These are phyloP conservation scores for Pandemis cinnamomeana DNA, from an alignment of 2,888 invertebrate species.

Conservation along the genomic window DNA sequence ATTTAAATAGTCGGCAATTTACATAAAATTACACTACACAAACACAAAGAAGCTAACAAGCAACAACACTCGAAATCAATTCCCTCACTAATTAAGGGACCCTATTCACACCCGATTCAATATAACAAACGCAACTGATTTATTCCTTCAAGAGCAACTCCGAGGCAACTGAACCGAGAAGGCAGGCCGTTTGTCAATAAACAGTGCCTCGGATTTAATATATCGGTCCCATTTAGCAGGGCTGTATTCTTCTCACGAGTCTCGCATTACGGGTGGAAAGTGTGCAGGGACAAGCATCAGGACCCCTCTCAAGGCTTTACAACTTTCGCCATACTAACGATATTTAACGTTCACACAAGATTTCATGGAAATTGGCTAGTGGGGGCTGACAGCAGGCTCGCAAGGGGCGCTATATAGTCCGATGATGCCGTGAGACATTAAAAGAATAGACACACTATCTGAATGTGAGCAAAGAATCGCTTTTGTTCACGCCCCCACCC, in stretches of 20 bases:
- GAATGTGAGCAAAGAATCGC: too few species aligned
- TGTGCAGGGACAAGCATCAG: slow-evolving; percentile 53
- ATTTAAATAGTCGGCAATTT: not conserved
- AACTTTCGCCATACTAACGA: slow-evolving; percentile 51
- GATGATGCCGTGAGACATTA: too few species aligned
- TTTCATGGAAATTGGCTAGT: slow-evolving; percentile 28
- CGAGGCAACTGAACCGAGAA: slow-evolving; percentile 37
- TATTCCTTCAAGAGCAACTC: slow-evolving; percentile 38
- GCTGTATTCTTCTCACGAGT: slow-evolving; percentile 67
- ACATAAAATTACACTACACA: slow-evolving; percentile 1
- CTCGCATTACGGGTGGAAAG: slow-evolving; percentile 57
- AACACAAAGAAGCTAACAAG: slow-evolving; percentile 7
- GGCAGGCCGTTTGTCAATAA: slow-evolving; percentile 50
- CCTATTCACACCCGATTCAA: slow-evolving; percentile 36
- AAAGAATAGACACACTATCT: too few species aligned
- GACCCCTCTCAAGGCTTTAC: slow-evolving; percentile 50
- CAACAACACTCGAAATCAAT: slow-evolving; percentile 12
- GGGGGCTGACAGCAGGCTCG: not conserved
- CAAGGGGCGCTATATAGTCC: too few species aligned
- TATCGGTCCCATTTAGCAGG: slow-evolving; percentile 52
- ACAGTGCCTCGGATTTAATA: slow-evolving; percentile 48
- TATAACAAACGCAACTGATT: slow-evolving; percentile 37
- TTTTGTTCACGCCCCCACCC: not conserved
- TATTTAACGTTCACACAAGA: slow-evolving; percentile 30
- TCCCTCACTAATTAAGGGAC: slow-evolving; percentile 21